A percentile compares a stretch with the other conserved stretches of the same genome.
Evolutionary conservation across 2,888 invertebrate genomes (phyloP).

Genomic region (Tachina fera): DNA sequence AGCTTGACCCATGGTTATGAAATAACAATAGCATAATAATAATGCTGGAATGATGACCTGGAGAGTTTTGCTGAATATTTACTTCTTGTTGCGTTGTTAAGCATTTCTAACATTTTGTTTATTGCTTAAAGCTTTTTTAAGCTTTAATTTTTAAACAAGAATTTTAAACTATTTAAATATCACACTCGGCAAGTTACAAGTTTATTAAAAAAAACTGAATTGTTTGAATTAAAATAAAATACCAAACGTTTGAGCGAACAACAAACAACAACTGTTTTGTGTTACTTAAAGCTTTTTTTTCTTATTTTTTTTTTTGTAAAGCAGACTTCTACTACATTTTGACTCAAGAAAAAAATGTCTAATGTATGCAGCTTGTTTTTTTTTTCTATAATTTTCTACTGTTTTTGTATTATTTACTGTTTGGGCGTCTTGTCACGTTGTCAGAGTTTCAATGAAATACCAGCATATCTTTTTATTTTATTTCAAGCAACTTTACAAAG

Average conservation of each 20-base stretch:
- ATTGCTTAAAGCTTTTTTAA: slow-evolving; percentile 18
- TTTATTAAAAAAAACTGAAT: slow-evolving; percentile 2
- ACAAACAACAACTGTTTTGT: slow-evolving; percentile 24
- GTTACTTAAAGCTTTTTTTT: slow-evolving; percentile 46
- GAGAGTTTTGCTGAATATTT: slow-evolving; percentile 1
- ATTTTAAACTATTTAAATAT: slow-evolving; percentile 45
- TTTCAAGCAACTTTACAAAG: slow-evolving; percentile 27
- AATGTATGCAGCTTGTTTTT: background rate
- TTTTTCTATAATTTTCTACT: slow-evolving; percentile 2
- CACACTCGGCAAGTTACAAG: background rate
- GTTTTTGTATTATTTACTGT: slow-evolving; percentile 42
- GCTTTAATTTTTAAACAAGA: background rate
- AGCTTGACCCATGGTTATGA: background rate
- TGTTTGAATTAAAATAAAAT: slow-evolving; percentile 47
- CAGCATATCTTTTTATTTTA: background rate
- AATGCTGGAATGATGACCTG: slow-evolving; percentile 18
- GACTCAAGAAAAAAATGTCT: slow-evolving; percentile 24
- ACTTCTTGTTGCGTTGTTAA: slow-evolving; percentile 28
- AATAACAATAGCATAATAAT: background rate
- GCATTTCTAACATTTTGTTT: slow-evolving; percentile 17
- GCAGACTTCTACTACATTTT: slow-evolving; percentile 15
- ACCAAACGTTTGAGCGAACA: slow-evolving; percentile 18
- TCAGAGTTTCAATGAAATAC: slow-evolving; percentile 54
- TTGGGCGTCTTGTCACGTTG: slow-evolving; percentile 71
- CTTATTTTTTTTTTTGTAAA: slow-evolving; percentile 14